Base-by-base conservation (phyloP, 2,888 invertebrate species). In the Papilio gigon region DNA sequence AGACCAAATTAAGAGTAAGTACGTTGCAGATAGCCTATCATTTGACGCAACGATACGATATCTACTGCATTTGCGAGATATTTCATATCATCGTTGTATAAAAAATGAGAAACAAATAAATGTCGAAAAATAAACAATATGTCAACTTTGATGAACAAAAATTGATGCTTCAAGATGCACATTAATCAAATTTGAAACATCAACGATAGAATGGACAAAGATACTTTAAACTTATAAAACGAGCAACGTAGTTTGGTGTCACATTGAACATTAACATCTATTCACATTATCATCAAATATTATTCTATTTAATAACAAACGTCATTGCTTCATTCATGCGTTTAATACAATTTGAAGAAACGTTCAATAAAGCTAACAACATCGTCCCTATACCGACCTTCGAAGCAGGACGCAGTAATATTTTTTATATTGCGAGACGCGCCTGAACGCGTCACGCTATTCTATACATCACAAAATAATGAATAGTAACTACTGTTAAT, bases 61-160 rank as follows among this genome's bases (percentile, higher is more conserved):
- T 30, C 53, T 56, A 30, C 27, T 56, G 30, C 27, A 53, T 56
- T 30, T 56, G 27, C 50, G 50, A 56, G 27, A 56, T 30, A 56
- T 30, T 25, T 25, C 9, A 56, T 56, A 56, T 56, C 22, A 1
- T 30, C 30, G 9, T 42, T 17, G 14, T 14, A 2, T 47, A 6
- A 27, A 30, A 30, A 30, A 30, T 56, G 9, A 11, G 53, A n/a
- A n/a, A 30, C 1, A 50, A 47, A 11, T n/a, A n/a, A 17, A 53
- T 53, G 25, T 56, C 17, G 30, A 30, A 30, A 53, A 14, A 50
- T 1, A 50, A 25, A 50, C 1, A 9, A 20, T 1, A 20, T 6
- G 4, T 11, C 8, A 50, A 50, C 42, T 40, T 35, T 6, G n/a
- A n/a, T n/a, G n/a, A n/a, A n/a, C n/a, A n/a, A n/a, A n/a, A n/a